These are phyloP conservation scores for Diabrotica virgifera DNA, from an alignment of 1,140 invertebrate species.

Conservation along the genomic window DNA sequence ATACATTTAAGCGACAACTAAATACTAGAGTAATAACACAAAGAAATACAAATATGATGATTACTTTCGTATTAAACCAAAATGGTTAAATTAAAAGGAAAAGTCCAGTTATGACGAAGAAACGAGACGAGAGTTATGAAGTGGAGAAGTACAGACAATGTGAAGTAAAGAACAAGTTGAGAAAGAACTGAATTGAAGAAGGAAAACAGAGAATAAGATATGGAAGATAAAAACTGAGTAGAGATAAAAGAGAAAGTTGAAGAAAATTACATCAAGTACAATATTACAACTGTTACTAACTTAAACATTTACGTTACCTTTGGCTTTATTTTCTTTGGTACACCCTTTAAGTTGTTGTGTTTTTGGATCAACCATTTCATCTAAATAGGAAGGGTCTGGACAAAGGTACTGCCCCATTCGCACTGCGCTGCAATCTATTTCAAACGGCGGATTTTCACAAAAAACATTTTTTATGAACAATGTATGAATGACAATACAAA, in stretches of 20 bases:
- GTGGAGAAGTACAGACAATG: no score
- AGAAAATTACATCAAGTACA: neutral
- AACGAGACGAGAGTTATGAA: no score
- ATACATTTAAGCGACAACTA: no score
- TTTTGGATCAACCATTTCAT: slow-evolving; percentile 77
- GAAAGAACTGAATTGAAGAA: no score
- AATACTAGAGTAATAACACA: no score
- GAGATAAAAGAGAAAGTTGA: neutral
- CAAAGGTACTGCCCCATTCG: slow-evolving; percentile 84
- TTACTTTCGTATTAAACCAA: no score
- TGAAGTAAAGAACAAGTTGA: no score
- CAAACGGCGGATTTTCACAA: slow-evolving; percentile 11
- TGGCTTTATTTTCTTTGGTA: slow-evolving; percentile 72
- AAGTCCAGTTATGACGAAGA: no score
- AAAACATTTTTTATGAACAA: neutral
- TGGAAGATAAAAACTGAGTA: no score
- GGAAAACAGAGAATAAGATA: no score
- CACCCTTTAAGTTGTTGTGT: slow-evolving; percentile 88
- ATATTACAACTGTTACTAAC: slow-evolving; percentile 8
- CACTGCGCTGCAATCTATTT: slow-evolving; percentile 65
- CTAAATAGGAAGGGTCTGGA: slow-evolving; percentile 65
- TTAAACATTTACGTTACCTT: slow-evolving; percentile 54
- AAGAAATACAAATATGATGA: no score
- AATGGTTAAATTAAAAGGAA: no score
- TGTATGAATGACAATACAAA: neutral